These are phyloP conservation scores for Protosalanx chinensis DNA, from an alignment of 2,797 vertebrate genomes.

Conservation along the genomic window DNA sequence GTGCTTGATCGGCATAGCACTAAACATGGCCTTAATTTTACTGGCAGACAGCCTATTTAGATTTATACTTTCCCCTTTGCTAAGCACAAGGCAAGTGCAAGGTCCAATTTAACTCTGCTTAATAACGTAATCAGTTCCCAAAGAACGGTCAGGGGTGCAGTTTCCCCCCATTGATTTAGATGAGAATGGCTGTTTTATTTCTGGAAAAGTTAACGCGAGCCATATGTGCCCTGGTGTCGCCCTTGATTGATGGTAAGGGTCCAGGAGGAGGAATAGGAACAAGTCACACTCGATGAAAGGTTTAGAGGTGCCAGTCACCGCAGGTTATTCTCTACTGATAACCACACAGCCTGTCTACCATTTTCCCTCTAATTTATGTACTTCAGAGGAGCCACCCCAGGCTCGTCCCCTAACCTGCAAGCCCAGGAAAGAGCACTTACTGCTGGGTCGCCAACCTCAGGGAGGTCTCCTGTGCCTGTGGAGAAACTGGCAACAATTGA, in stretches of 20 bases:
- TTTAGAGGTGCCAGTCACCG: constrained; percentile 60
- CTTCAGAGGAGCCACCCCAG: constrained; percentile 28
- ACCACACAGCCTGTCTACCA: constrained; percentile 41
- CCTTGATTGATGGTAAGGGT: constrained; percentile 61
- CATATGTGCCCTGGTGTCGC: constrained; percentile 59
- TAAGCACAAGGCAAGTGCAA: constrained; percentile 20
- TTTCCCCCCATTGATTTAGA: constrained; percentile 58
- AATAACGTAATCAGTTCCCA: constrained; percentile 42
- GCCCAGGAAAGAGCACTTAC: constrained; percentile 37
- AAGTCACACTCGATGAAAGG: constrained; percentile 66
- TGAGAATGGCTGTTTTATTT: constrained; percentile 55
- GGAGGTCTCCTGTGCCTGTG: constrained; percentile 10
- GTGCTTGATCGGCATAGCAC: background rate
- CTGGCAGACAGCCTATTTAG: background rate
- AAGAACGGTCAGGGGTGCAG: constrained; percentile 25
- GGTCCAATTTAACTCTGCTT: constrained; percentile 34
- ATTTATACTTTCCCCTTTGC: constrained; percentile 34
- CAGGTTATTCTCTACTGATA: constrained; percentile 55
- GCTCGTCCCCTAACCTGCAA: constrained; percentile 41
- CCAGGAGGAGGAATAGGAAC: constrained; percentile 46
- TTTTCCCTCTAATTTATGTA: constrained; percentile 64
- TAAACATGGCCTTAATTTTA: background rate
- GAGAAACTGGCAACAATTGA: constrained; percentile 8
- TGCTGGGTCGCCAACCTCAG: constrained; percentile 37
- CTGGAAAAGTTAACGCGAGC: constrained; percentile 58